A percentile compares a stretch with the other conserved stretches of the same genome.
phyloP scores from a whole-genome alignment of 1,140 invertebrate species.

The Anastrepha ludens region DNA sequence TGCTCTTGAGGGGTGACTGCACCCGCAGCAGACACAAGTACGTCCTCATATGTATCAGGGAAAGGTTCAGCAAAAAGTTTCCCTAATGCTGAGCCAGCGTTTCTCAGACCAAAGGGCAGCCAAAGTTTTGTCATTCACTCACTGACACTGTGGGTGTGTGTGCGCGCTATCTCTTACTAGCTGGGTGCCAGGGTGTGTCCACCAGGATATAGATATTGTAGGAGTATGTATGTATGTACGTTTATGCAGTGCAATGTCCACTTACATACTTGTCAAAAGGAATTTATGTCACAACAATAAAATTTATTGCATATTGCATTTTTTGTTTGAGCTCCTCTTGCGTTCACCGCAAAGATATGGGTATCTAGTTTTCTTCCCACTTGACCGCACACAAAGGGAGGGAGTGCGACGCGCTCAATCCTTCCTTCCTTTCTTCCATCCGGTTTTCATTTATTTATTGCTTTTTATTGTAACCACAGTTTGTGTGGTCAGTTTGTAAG shows the following conservation, averaged over 20 bases:
- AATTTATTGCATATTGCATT: slow-evolving; percentile 47
- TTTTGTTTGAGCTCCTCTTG: not conserved
- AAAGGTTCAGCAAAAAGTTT: not conserved
- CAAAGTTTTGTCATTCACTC: not conserved
- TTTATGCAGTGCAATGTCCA: not conserved
- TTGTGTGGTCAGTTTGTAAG: not conserved
- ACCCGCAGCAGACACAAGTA: not conserved
- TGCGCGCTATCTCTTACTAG: not conserved
- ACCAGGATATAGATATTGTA: not conserved
- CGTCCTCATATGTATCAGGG: not conserved
- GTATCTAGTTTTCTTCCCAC: not conserved
- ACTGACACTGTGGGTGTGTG: too few species aligned
- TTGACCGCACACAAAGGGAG: slow-evolving; percentile 11
- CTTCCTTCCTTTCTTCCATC: not conserved
- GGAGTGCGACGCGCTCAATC: not conserved
- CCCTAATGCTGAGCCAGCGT: slow-evolving; percentile 10
- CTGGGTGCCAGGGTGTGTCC: slow-evolving; percentile 16
- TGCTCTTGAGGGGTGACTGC: not conserved
- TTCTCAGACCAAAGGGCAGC: not conserved
- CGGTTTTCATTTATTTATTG: not conserved
- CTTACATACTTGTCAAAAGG: slow-evolving; percentile 44
- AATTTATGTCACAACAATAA: slow-evolving; percentile 49
- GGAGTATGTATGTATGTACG: not conserved
- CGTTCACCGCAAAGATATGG: not conserved
- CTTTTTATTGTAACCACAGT: slow-evolving; percentile 41